Percentiles rank a stretch among this genome's conserved stretches.
phyloP scores from a whole-genome alignment of 2,888 invertebrate species.

The Netelia melanura region DNA sequence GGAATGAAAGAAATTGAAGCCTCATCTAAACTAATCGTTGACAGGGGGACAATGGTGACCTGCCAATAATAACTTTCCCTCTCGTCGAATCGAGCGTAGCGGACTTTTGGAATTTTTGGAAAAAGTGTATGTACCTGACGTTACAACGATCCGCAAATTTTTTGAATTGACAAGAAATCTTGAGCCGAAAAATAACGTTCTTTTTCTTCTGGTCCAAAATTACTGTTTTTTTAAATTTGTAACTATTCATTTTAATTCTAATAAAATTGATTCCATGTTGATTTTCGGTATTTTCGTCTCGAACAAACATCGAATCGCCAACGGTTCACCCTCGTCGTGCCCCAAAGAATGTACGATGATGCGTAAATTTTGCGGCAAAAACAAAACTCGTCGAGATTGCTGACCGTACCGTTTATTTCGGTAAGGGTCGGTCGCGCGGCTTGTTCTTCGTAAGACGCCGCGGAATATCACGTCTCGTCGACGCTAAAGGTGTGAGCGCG shows the following conservation, averaged over 20 bases:
- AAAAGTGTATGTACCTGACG: slow-evolving; percentile 66
- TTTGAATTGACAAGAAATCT: slow-evolving; percentile 33
- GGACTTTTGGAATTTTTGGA: slow-evolving; percentile 41
- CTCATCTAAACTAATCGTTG: slow-evolving; percentile 83
- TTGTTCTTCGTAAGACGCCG: slow-evolving; percentile 67
- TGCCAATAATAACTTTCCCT: slow-evolving; percentile 80
- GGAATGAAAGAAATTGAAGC: slow-evolving; percentile 73
- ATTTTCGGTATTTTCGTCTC: not conserved
- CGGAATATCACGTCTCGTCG: slow-evolving; percentile 71
- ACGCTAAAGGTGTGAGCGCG: slow-evolving; percentile 81
- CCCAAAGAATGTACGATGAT: slow-evolving; percentile 52
- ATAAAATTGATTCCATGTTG: too few relatives aligned
- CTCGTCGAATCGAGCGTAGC: slow-evolving; percentile 48
- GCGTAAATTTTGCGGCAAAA: slow-evolving; percentile 66
- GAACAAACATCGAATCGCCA: not conserved
- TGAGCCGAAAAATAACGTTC: slow-evolving; percentile 35
- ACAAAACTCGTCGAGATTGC: slow-evolving; percentile 52
- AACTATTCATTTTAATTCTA: not conserved
- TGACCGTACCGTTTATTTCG: slow-evolving; percentile 30
- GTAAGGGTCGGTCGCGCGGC: slow-evolving; percentile 17
- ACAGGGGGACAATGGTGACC: slow-evolving; percentile 80
- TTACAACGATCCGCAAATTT: slow-evolving; percentile 24
- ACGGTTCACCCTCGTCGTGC: not conserved
- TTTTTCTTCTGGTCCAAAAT: not conserved
- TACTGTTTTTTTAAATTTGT: not conserved